phyloP scores from a whole-genome alignment of 2,888 invertebrate species.

The Tethea ocularis region DNA sequence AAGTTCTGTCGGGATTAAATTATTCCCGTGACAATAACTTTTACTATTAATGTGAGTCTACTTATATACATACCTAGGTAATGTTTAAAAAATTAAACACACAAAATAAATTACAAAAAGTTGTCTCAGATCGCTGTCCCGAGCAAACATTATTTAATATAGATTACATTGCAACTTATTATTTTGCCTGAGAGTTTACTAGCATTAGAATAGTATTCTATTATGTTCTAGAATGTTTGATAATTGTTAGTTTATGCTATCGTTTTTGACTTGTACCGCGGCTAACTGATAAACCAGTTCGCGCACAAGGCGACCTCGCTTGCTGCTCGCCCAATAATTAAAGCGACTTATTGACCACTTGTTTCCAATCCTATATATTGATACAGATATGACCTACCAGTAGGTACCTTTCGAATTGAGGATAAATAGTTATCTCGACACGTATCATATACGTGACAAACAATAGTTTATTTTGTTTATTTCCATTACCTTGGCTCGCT shows the following conservation, averaged over 20 bases:
- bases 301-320: slow-evolving; percentile 75
- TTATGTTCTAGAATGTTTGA: not conserved
- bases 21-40: no score
- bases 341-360: slow-evolving; percentile 76
- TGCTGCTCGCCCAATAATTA: slow-evolving; percentile 72
- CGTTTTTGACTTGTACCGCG: slow-evolving; percentile 56
- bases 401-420: slow-evolving; percentile 58
- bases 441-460: slow-evolving; percentile 46
- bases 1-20: no score
- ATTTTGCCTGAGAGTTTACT: no score
- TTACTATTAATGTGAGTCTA: no score
- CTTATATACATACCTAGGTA: no score
- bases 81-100: no score
- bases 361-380: slow-evolving; percentile 68
- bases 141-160: no score
- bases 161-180: no score
- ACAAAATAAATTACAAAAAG: no score
- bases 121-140: no score
- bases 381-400: slow-evolving; percentile 62
- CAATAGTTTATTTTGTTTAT: slow-evolving; percentile 35
- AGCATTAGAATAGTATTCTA: not conserved
- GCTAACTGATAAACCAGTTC: slow-evolving; percentile 75
- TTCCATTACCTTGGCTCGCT: slow-evolving; percentile 25
- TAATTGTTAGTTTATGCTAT: slow-evolving; percentile 27
- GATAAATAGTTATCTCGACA: slow-evolving; percentile 48